phyloP scores from a whole-genome alignment of 2,797 vertebrate species.

The Poecilia velifera region DNA sequence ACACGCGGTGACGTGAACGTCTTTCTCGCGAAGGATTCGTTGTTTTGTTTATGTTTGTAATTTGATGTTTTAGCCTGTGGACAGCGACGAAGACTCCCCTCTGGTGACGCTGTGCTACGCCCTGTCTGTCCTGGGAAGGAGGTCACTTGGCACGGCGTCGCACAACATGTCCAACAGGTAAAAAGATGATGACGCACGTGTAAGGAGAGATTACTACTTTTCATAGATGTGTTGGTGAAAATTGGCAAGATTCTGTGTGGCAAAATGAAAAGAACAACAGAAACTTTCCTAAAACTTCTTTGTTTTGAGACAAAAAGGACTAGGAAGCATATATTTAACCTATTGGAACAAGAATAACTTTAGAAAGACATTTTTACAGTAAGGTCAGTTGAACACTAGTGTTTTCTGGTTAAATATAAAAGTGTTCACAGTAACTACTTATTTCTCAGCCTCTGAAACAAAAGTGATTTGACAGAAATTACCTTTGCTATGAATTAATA shows the following conservation, averaged over 20 bases:
- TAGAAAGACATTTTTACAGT: neutral
- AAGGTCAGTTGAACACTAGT: neutral
- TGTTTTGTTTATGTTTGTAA: conserved; percentile 15
- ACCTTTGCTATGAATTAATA: neutral
- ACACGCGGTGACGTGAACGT: neutral
- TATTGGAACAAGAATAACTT: neutral
- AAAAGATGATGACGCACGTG: neutral
- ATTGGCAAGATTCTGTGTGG: neutral
- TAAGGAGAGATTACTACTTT: too few species aligned
- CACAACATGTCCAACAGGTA: conserved; percentile 95
- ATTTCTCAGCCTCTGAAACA: neutral
- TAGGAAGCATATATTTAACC: neutral
- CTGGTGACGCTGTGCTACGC: conserved; percentile 94
- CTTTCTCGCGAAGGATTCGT: neutral
- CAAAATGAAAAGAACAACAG: neutral
- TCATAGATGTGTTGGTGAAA: neutral
- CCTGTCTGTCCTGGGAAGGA: conserved; percentile 91
- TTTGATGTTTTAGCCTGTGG: conserved; percentile 80
- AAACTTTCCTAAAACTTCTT: neutral
- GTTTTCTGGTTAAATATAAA: neutral
- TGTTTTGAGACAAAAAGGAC: neutral
- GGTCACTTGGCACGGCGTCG: conserved; percentile 91
- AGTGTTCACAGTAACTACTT: neutral
- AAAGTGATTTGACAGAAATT: neutral
- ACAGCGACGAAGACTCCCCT: conserved; percentile 92